Base-by-base conservation (phyloP, 1,140 invertebrate species). In the Pinna nobilis region DNA sequence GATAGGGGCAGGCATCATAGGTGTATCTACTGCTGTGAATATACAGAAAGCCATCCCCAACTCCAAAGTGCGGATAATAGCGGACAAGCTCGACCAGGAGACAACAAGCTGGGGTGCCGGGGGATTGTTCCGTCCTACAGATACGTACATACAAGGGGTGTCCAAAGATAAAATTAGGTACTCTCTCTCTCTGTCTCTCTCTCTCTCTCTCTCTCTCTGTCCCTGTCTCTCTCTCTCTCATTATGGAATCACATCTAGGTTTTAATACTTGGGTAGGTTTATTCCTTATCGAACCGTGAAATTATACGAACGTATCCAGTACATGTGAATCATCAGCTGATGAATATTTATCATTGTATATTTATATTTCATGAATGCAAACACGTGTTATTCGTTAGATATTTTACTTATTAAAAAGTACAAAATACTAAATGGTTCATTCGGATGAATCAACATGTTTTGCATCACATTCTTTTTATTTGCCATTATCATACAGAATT, bases 101-200 rank as follows among this genome's bases (percentile, higher is more conserved):
- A 97, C 95, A 0, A 93, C 94, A 0, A 97, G 96, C 86, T 90
- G 92, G 88, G 94, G 96, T 0, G 96, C 96, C 0, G 96, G 95
- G 5, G 97, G 96, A 3, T 91, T 97, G 39, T 97, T 97, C 85
- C 89, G 94, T 57, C 94, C 96, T 4, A 93, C 94, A 13, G n/a
- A 28, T 9, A 41, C 57, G 20, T 49, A 68, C 23, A 71, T 77
- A 13, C 65, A 65, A 20, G 74, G 77, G 4, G 71, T 78, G 28
- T 47, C 68, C 2, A 33, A 51, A 32, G 65, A 67, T 0, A 61
- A 44, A 25, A 30, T 77, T n/a, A 70, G 57, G 79, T 81, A 57
- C n/a, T n/a, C n/a, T n/a, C n/a, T n/a, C n/a, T n/a, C n/a, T n/a
- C n/a, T n/a, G n/a, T n/a, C n/a, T n/a, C n/a, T n/a, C n/a, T n/a